These are phyloP conservation scores for Thecocarcelia acutangulata DNA, from an alignment of 2,888 invertebrate genomes.

Conservation along the genomic window DNA sequence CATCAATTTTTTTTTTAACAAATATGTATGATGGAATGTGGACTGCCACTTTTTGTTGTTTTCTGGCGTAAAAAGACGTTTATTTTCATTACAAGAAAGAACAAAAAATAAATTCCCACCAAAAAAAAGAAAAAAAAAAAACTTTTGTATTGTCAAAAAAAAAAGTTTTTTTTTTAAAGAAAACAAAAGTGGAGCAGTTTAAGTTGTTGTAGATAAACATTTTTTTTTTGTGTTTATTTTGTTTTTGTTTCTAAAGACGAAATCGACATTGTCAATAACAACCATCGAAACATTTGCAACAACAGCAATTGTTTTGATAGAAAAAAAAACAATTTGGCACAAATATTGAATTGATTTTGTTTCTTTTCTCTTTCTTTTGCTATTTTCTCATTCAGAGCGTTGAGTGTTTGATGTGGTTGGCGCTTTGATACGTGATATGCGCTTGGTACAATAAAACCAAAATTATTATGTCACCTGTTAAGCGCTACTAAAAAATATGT, in stretches of 20 bases:
- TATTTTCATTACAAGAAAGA: too few species aligned
- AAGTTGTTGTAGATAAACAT: constrained; percentile 12
- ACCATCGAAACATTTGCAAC: neutral
- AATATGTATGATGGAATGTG: too few species aligned
- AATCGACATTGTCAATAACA: constrained; percentile 25
- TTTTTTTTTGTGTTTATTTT: too few species aligned
- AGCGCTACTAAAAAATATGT: too few species aligned
- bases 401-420: constrained; percentile 25
- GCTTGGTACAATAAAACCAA: too few species aligned
- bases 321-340: constrained; percentile 28
- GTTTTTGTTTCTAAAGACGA: neutral
- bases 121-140: too few species aligned
- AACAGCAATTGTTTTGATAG: constrained; percentile 24
- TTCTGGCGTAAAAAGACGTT: too few species aligned
- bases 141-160: neutral
- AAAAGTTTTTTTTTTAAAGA: neutral
- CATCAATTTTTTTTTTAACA: too few species aligned
- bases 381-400: neutral
- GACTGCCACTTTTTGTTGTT: too few species aligned
- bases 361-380: neutral
- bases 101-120: too few species aligned
- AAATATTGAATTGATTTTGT: constrained; percentile 32
- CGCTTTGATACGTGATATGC: constrained; percentile 12
- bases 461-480: too few species aligned
- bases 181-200: constrained; percentile 32